Base-by-base conservation (phyloP, 2,797 vertebrate species). In the Pseudochaenichthys georgianus region DNA sequence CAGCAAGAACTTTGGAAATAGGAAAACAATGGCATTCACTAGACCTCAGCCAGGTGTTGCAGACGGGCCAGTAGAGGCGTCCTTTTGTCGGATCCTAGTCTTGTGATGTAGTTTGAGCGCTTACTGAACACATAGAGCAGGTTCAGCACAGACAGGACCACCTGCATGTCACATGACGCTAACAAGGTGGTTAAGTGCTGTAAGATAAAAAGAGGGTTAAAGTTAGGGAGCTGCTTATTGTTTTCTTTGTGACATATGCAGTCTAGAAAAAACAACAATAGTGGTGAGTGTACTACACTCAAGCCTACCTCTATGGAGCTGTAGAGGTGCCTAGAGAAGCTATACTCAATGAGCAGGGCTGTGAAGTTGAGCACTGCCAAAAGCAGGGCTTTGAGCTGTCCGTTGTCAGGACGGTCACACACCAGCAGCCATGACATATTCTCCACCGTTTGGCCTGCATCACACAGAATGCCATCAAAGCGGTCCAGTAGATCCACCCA, bases 71-170 rank as follows among this genome's bases (percentile, higher is more conserved):
- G 93, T 54, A 99, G 93, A 67, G 98, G 98, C 9, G 96, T 96
- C 64, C 97, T 96, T 93, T 98, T 98, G 89, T 99, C 98, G 5
- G 98, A 99, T 71, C 97, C 97, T 79, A 99, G 91, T 74, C 98
- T 96, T 54, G 97, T 98, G 93, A 99, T 99, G 86, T 99, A 99
- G 89, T 99, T 99, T 77, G 98, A 99, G 71, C 98, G 96, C 82
- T 99, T 99, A 93, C 98, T 99, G 95, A 99, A 99, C 83, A 99
- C 98, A 76, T 99, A 99, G 51, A 99, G 96, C 73, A 99, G 96
- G 91, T 99, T 99, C 89, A 99, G 95, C 89, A 99, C 98, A 59
- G 98, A 98, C 90, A 99, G 90, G 82, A 99, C 98, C 93, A 99
- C 98, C 93, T 99, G 98, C 98, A 99, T 99, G 91, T 98, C 98